phyloP scores from a whole-genome alignment of 2,113 vertebrate genomes.

The Solea senegalensis region DNA sequence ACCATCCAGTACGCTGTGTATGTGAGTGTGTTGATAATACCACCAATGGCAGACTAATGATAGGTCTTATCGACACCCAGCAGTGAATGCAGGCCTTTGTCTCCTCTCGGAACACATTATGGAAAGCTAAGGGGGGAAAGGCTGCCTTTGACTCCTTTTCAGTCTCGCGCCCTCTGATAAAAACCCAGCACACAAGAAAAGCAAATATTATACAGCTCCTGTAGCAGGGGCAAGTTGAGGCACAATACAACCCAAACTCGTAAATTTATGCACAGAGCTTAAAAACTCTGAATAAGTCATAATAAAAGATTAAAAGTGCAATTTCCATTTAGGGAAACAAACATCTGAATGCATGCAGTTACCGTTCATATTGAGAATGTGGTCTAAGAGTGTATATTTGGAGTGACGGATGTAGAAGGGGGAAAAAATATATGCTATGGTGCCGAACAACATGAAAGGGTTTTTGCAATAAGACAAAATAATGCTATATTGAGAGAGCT shows the following conservation, averaged over 20 bases:
- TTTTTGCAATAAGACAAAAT: too few relatives aligned
- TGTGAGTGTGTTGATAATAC: conserved; percentile 60
- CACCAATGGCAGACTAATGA: conserved; percentile 77
- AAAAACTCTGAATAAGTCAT: conserved; percentile 48
- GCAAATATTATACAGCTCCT: conserved; percentile 58
- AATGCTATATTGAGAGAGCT: too few relatives aligned
- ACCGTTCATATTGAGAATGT: conserved; percentile 1
- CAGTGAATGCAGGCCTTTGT: conserved; percentile 79
- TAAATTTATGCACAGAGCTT: conserved; percentile 36
- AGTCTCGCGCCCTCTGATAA: conserved; percentile 70
- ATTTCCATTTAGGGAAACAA: conserved; percentile 46
- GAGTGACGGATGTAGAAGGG: neutral
- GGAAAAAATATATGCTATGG: neutral
- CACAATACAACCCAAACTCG: conserved; percentile 51
- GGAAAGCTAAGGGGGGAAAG: conserved; percentile 67
- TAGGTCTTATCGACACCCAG: conserved; percentile 79
- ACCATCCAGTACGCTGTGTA: conserved; percentile 42
- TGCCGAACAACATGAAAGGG: neutral
- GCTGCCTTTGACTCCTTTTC: conserved; percentile 73
- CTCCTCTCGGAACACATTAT: conserved; percentile 73
- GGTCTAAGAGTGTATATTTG: neutral
- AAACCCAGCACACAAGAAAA: conserved; percentile 60
- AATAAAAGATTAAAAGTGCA: conserved; percentile 46
- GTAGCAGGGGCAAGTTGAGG: conserved; percentile 41
- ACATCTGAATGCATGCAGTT: conserved; percentile 23